Base-by-base conservation (phyloP, 2,888 invertebrate species). In the Tanypteryx hageni region DNA sequence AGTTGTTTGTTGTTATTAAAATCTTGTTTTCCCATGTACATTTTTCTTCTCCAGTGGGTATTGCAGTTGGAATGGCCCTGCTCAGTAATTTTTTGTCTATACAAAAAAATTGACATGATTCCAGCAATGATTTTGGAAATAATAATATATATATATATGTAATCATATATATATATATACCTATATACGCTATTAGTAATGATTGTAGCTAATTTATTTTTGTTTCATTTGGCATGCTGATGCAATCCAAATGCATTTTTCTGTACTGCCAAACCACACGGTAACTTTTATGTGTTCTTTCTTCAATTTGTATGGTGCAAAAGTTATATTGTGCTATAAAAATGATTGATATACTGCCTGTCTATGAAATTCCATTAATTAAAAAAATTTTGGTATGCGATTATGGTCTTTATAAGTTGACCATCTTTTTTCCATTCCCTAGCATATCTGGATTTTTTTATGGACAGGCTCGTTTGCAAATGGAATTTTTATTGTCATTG, bases 1-100 rank as follows among this genome's bases (percentile, higher is more conserved):
- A 89, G 89, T 89, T 89, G 89, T 89, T 89, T 89, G 89, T 89
- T 68, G 89, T 89, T 89, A 89, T 89, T 68, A 89, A n/a, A 56
- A 89, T 44, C 61, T 89, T 64, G 64, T 89, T 89, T 89, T 64
- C 31, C 89, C 68, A 13, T 89, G 64, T 64, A 64, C 61, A 64
- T 44, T 89, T 89, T 44, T 89, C 64, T 89, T 89, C 89, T 89
- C 89, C 89, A 89, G 64, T 89, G 89, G 89, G 89, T 89, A 64
- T 89, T 89, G 89, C 89, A 89, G 89, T 89, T 64, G 64, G 89
- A 64, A 89, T 89, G 64, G 89, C 64, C 89, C 89, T 89, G 89
- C 89, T 89, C 89, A 89, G 64, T 89, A 64, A 89, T 44, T 89
- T 59, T 89, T 89, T 89, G 89, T 64, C 64, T 89, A 64, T 89